Conservation (phyloP, 2,888 invertebrate genomes). For the Hydraecia micacea region DNA sequence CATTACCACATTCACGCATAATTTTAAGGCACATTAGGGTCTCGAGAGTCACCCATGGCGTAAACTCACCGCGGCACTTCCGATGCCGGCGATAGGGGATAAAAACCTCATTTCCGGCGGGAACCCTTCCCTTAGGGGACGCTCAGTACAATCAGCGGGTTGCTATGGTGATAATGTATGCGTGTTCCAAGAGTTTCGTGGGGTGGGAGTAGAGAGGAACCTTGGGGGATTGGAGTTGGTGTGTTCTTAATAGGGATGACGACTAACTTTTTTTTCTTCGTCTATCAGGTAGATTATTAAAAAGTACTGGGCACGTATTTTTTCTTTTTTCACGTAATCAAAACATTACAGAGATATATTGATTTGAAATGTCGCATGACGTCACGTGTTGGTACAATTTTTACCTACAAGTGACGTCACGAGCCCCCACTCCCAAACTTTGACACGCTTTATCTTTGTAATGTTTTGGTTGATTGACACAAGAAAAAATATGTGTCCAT, state of each 20-base stretch:
- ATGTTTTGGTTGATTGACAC: too few species aligned
- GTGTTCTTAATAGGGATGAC: not conserved
- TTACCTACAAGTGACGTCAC: too few species aligned
- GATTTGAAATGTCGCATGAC: too few species aligned
- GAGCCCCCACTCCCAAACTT: too few species aligned
- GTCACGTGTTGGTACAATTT: too few species aligned
- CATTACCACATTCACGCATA: conserved; percentile 32
- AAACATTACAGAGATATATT: too few species aligned
- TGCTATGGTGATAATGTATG: conserved; percentile 69
- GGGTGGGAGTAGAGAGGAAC: conserved; percentile 31
- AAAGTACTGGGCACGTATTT: too few species aligned
- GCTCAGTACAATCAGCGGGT: conserved; percentile 66
- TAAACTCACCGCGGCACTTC: conserved; percentile 74
- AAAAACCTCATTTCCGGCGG: conserved; percentile 86
- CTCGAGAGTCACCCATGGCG: conserved; percentile 62
- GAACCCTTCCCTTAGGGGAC: conserved; percentile 81
- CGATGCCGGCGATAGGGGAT: conserved; percentile 77
- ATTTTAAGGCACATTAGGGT: conserved; percentile 47
- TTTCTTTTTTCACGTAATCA: too few species aligned
- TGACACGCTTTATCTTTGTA: too few species aligned
- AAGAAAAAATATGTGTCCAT: too few species aligned
- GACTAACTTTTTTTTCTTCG: too few species aligned
- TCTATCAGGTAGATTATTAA: too few species aligned
- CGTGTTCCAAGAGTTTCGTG: conserved; percentile 29
- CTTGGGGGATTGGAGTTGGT: conserved; percentile 10